Conservation (phyloP, 2,888 invertebrate species). For the Epirrita christyi region DNA sequence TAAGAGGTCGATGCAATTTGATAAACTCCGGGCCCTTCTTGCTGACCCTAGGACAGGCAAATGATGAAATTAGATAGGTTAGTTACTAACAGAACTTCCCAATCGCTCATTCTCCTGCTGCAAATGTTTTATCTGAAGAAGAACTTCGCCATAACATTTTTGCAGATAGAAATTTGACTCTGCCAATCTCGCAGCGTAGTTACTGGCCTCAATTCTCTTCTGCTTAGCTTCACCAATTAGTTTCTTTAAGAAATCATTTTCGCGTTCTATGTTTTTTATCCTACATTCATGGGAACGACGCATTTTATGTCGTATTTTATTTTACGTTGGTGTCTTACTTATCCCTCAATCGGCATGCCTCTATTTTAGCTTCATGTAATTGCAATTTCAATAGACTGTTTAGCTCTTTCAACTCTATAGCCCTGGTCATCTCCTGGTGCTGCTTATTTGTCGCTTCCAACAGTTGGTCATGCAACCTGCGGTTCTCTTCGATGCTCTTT, state of each 20-base stretch:
- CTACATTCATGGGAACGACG: slow-evolving; percentile 34
- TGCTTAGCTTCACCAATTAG: slow-evolving; percentile 53
- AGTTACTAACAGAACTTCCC: neutral
- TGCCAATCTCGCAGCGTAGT: slow-evolving; percentile 55
- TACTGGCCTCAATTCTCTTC: slow-evolving; percentile 61
- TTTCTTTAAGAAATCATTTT: slow-evolving; percentile 55
- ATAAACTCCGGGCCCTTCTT: too few species aligned
- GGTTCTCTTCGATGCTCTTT: slow-evolving; percentile 52
- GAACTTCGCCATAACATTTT: slow-evolving; percentile 54
- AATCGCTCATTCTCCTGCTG: slow-evolving; percentile 10
- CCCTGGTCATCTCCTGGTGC: slow-evolving; percentile 74
- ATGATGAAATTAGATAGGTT: too few species aligned
- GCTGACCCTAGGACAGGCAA: too few species aligned
- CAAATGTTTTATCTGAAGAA: slow-evolving; percentile 49
- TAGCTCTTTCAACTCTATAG: slow-evolving; percentile 66
- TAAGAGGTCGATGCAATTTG: too few species aligned
- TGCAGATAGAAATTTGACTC: slow-evolving; percentile 65
- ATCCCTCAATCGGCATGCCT: slow-evolving; percentile 47
- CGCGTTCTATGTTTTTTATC: slow-evolving; percentile 47
- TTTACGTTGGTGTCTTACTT: slow-evolving; percentile 32
- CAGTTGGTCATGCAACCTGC: slow-evolving; percentile 49
- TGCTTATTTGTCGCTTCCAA: slow-evolving; percentile 63
- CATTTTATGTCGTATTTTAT: slow-evolving; percentile 33
- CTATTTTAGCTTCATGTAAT: slow-evolving; percentile 51
- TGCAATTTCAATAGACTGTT: slow-evolving; percentile 50